Conservation (phyloP, 2,113 vertebrate species). For the Myanophis thanlyinensis region DNA sequence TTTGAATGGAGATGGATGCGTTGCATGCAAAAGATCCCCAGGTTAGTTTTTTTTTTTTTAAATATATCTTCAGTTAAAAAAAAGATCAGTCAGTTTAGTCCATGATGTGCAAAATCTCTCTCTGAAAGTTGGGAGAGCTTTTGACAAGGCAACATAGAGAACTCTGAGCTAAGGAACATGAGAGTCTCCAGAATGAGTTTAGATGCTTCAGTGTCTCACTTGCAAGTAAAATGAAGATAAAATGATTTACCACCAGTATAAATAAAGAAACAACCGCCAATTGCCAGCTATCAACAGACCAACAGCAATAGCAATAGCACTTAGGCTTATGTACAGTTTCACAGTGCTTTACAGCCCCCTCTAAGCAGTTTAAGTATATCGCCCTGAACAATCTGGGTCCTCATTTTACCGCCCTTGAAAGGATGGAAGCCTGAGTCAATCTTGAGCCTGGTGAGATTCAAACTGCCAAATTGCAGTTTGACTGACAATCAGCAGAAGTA, state of each 20-base stretch:
- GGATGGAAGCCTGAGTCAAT: too few species aligned
- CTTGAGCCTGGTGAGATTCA: too few species aligned
- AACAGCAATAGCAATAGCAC: too few species aligned
- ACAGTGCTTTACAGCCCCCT: too few species aligned
- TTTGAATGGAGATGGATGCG: background rate
- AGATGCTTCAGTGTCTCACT: background rate
- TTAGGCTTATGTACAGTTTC: too few species aligned
- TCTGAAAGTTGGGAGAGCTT: background rate
- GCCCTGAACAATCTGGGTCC: too few species aligned
- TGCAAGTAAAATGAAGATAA: background rate
- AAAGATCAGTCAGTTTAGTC: background rate
- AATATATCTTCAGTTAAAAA: background rate
- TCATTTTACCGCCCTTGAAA: too few species aligned
- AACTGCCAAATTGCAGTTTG: too few species aligned
- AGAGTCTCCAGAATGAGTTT: background rate
- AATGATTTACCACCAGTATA: background rate
- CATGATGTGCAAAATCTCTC: background rate
- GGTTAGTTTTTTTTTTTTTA: background rate
- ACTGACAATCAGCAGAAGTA: too few species aligned
- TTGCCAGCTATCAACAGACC: background rate
- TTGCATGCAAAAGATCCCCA: background rate
- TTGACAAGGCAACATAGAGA: background rate
- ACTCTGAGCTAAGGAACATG: background rate
- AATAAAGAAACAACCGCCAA: background rate
- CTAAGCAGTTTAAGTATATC: too few species aligned